Conservation (phyloP, 1,140 invertebrate genomes). For the Mamestra configurata region DNA sequence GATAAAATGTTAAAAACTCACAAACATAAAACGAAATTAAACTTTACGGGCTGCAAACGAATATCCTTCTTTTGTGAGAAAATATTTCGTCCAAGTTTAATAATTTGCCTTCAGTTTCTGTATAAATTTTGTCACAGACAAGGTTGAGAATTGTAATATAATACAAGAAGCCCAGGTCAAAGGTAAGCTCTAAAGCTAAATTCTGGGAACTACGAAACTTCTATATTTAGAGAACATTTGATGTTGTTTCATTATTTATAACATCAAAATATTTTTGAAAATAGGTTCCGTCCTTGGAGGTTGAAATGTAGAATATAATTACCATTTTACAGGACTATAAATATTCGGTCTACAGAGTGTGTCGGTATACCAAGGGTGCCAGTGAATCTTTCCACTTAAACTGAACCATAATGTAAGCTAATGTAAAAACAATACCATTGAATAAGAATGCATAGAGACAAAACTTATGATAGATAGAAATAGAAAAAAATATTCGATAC, state of each 20-base stretch:
- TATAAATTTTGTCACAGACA: slow-evolving; percentile 5
- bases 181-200: background rate
- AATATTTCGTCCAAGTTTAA: slow-evolving; percentile 25
- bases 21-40: slow-evolving; percentile 36
- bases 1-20: slow-evolving; percentile 8
- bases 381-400: too few species aligned
- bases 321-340: too few species aligned
- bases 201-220: background rate
- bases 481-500: too few species aligned
- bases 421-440: too few species aligned
- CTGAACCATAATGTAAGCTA: too few species aligned
- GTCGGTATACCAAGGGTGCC: too few species aligned
- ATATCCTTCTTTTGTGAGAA: slow-evolving; percentile 18
- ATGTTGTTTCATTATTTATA: background rate
- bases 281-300: too few species aligned
- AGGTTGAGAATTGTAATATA: background rate
- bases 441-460: too few species aligned
- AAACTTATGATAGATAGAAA: too few species aligned
- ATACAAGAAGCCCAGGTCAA: background rate
- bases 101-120: slow-evolving; percentile 13
- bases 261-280: background rate
- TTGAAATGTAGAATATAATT: too few species aligned
- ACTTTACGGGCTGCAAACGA: slow-evolving; percentile 32
- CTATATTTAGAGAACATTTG: background rate
- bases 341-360: too few species aligned